Conservation (phyloP, 2,888 invertebrate genomes). For the Bombylius discolor region DNA sequence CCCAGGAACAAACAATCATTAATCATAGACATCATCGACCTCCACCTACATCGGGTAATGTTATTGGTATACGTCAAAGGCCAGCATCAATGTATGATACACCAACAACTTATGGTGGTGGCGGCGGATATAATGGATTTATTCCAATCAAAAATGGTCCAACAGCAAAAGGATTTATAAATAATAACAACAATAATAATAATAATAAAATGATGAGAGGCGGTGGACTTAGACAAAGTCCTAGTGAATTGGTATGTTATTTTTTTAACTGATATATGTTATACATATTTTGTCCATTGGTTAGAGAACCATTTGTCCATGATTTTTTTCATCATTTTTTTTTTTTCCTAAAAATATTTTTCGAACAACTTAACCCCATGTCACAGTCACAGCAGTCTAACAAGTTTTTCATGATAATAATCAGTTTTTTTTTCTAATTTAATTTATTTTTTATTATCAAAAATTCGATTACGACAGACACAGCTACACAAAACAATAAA, state of each 20-base stretch:
- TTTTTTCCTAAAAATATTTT: too few species aligned
- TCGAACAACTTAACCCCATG: too few species aligned
- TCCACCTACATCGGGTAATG: background rate
- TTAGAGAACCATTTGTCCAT: too few species aligned
- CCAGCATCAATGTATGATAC: conserved; percentile 19
- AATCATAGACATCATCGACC: conserved; percentile 10
- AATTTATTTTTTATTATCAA: too few species aligned
- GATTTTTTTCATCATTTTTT: too few species aligned
- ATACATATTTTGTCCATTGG: too few species aligned
- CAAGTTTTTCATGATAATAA: too few species aligned
- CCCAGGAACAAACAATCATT: conserved; percentile 12
- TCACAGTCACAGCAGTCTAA: too few species aligned
- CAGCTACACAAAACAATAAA: too few species aligned
- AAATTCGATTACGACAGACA: too few species aligned
- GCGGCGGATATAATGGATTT: conserved; percentile 11
- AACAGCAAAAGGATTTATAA: background rate
- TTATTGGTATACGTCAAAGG: conserved; percentile 8
- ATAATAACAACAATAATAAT: background rate
- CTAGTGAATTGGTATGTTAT: conserved; percentile 21
- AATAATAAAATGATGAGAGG: background rate
- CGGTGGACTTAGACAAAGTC: conserved; percentile 15
- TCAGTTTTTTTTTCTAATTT: too few species aligned
- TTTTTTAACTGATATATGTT: too few species aligned
- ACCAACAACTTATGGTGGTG: conserved; percentile 5
- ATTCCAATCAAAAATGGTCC: conserved; percentile 4